Conservation (phyloP, 2,113 vertebrate species). For the Paradoxurus hermaphroditus region DNA sequence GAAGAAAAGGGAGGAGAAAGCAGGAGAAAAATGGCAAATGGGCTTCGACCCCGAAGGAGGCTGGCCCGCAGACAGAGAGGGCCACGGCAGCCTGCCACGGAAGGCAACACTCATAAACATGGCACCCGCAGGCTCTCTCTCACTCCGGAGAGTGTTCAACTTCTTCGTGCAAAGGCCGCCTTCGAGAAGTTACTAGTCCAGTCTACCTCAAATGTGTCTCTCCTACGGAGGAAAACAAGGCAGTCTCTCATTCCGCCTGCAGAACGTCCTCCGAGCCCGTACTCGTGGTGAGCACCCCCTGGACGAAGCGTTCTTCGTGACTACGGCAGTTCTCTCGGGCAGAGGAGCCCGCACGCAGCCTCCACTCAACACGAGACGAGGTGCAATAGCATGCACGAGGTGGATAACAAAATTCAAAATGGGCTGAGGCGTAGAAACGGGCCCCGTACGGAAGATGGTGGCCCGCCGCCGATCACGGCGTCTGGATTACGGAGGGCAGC, state of each 20-base stretch:
- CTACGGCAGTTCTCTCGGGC: neutral
- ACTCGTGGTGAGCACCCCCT: rapidly evolving
- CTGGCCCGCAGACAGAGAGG: rapidly evolving
- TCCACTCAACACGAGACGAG: neutral
- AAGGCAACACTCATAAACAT: rapidly evolving
- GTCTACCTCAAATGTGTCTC: neutral
- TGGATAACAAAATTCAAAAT: neutral
- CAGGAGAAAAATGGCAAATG: neutral
- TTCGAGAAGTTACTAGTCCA: neutral
- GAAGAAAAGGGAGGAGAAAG: rapidly evolving
- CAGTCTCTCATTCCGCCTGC: neutral
- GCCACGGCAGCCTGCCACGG: neutral
- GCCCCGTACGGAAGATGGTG: rapidly evolving
- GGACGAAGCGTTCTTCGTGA: neutral
- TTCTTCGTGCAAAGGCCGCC: neutral
- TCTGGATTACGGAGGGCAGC: no score
- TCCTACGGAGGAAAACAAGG: neutral
- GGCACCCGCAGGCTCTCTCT: rapidly evolving
- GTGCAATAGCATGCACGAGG: neutral
- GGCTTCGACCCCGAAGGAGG: rapidly evolving
- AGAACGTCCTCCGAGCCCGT: rapidly evolving
- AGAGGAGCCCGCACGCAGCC: neutral
- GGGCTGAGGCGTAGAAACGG: neutral
- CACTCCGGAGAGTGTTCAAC: neutral
- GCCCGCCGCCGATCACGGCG: rapidly evolving